These are phyloP conservation scores for Paratilapia polleni DNA, from an alignment of 2,113 vertebrate genomes.

Conservation along the genomic window DNA sequence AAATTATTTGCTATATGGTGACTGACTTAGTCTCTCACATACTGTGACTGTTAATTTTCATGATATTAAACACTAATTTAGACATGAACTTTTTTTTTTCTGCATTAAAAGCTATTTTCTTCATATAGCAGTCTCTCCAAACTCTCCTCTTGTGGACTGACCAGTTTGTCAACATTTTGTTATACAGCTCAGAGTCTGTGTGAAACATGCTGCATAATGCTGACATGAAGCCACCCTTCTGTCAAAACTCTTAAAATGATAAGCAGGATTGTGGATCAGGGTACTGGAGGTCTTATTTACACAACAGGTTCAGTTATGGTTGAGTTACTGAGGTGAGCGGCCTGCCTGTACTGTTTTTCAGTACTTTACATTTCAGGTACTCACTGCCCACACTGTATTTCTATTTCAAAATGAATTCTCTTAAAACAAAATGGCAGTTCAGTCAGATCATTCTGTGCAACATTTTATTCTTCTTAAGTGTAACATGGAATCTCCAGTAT, in stretches of 20 bases:
- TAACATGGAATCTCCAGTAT: background rate
- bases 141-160: background rate
- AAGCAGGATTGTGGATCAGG: background rate
- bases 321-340: background rate
- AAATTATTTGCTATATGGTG: background rate
- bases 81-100: background rate
- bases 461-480: background rate
- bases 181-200: background rate
- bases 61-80: background rate
- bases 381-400: background rate
- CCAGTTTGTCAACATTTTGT: conserved; percentile 21
- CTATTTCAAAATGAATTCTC: background rate
- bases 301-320: background rate
- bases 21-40: background rate
- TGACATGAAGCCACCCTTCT: background rate
- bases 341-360: background rate
- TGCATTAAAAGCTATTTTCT: background rate
- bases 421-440: background rate
- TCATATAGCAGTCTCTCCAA: background rate
- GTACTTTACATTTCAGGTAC: background rate
- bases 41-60: background rate
- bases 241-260: background rate
- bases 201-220: background rate
- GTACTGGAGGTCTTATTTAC: conserved; percentile 3
- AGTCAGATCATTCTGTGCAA: background rate